Evolutionary conservation across 2,888 invertebrate genomes (phyloP).

Genomic region (Brenthis hecate): DNA sequence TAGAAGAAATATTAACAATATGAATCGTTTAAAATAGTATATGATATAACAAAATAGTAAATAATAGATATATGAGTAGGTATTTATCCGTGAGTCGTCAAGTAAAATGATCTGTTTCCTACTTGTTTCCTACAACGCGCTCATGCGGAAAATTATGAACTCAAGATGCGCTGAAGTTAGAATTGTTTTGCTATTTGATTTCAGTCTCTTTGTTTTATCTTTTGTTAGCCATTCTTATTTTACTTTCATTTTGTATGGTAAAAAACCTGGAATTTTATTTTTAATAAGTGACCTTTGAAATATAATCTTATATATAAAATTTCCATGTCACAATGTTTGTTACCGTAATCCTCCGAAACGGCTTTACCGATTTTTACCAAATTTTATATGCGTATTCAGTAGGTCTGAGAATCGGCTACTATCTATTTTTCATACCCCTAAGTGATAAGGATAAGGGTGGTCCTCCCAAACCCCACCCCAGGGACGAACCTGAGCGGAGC

Average conservation of each 20-base stretch:
- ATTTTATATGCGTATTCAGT: no score
- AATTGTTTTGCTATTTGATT: slow-evolving; percentile 26
- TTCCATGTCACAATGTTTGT: no score
- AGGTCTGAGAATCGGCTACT: no score
- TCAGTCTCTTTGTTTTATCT: slow-evolving; percentile 10
- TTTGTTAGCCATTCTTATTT: slow-evolving; percentile 15
- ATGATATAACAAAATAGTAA: background rate
- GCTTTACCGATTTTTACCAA: no score
- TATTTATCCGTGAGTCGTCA: slow-evolving; percentile 7
- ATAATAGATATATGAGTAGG: slow-evolving; percentile 10
- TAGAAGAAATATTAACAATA: no score
- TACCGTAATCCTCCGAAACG: no score
- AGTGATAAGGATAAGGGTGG: no score
- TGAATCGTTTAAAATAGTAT: background rate
- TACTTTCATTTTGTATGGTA: background rate
- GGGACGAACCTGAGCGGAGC: no score
- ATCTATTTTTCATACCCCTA: no score
- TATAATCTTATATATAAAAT: no score
- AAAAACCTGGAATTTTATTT: background rate
- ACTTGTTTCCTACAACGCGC: slow-evolving; percentile 17
- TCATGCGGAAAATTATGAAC: slow-evolving; percentile 33
- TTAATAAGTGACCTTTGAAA: background rate
- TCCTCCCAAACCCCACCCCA: no score
- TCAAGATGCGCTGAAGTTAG: slow-evolving; percentile 23
- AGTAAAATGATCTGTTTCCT: slow-evolving; percentile 27